Base-by-base conservation (phyloP, 2,797 vertebrate genomes). In the Gephyroberyx darwinii region DNA sequence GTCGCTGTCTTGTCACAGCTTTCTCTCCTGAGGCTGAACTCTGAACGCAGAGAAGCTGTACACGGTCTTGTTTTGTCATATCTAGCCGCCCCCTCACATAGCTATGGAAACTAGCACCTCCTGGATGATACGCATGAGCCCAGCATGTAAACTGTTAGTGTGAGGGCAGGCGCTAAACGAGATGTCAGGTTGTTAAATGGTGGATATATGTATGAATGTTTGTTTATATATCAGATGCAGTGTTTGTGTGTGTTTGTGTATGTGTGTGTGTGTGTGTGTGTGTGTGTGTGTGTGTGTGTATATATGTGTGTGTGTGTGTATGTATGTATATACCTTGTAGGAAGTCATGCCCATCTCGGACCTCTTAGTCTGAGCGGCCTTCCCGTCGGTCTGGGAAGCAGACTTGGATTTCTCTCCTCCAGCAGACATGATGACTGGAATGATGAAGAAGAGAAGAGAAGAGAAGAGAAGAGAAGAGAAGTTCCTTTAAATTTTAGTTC, bases 381-480 rank as follows among this genome's bases (percentile, higher is more conserved):
- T 94, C 77, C 93, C 93, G 26, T 94, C 92, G 39, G 91, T 88
- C 88, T 92, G 91, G 74, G 90, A 90, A 68, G 87, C 81, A 78
- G 90, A 73, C 84, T 93, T 93, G 72, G 92, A 82, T 86, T 93
- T 93, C 56, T 94, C 93, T 91, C 91, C 90, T 86, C 84, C 89
- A 56, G 91, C 84, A 81, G 92, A 94, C 93, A 93, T 94, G 81
- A 62, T 79, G 75, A 86, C 92, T 93, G 83, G 48, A 14, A 47
- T 2, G 13, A 33, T 0, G 50, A 12, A 57, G 53, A 10, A 37
- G 43, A 45, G 47, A 35, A 56, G 35, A 43, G 35, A 26, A 56
- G 17, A 20, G 48, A 30, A 47, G 43, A 52, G 45, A 35, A 60
- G 45, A 37, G 17, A 30, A 58, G 30, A 51, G n/a, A 50, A 7